A percentile compares a stretch with the other conserved stretches of the same genome.
Conservation (phyloP, 2,797 vertebrate genomes). For the Oryzias dopingdopingensis region DNA sequence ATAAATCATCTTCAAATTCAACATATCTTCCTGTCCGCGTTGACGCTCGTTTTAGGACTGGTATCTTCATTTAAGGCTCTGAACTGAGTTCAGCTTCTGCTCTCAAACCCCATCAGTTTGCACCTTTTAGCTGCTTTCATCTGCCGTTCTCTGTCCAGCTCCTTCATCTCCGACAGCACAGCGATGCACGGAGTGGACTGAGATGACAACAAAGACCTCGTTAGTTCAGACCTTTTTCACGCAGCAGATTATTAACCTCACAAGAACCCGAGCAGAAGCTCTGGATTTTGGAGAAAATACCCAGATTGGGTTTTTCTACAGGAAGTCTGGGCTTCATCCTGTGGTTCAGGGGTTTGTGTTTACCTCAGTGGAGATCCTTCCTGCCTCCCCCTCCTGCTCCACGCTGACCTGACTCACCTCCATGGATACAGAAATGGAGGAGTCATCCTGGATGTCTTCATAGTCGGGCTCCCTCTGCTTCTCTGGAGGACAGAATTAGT, state of each 20-base stretch:
- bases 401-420: slow-evolving; percentile 73
- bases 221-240: slow-evolving; percentile 10
- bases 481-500: slow-evolving; percentile 52
- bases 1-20: too few relatives aligned
- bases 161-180: slow-evolving; percentile 70
- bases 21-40: not conserved
- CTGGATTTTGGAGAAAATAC: slow-evolving; percentile 12
- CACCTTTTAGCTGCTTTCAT: slow-evolving; percentile 56
- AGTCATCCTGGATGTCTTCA: slow-evolving; percentile 75
- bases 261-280: slow-evolving; percentile 22
- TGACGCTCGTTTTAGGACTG: not conserved
- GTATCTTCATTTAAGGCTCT: not conserved
- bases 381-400: slow-evolving; percentile 65
- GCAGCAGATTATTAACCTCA: slow-evolving; percentile 7
- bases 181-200: slow-evolving; percentile 75
- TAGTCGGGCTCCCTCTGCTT: slow-evolving; percentile 80
- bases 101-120: not conserved
- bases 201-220: slow-evolving; percentile 20
- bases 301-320: slow-evolving; percentile 41
- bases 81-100: not conserved
- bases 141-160: slow-evolving; percentile 61
- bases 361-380: slow-evolving; percentile 76
- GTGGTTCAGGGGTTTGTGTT: slow-evolving; percentile 58
- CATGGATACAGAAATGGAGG: slow-evolving; percentile 69
- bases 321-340: slow-evolving; percentile 78